Percentiles rank a stretch among this genome's conserved stretches.
These are phyloP conservation scores for Drosophila pruinosa DNA, from an alignment of 1,140 invertebrate genomes.

Conservation along the genomic window DNA sequence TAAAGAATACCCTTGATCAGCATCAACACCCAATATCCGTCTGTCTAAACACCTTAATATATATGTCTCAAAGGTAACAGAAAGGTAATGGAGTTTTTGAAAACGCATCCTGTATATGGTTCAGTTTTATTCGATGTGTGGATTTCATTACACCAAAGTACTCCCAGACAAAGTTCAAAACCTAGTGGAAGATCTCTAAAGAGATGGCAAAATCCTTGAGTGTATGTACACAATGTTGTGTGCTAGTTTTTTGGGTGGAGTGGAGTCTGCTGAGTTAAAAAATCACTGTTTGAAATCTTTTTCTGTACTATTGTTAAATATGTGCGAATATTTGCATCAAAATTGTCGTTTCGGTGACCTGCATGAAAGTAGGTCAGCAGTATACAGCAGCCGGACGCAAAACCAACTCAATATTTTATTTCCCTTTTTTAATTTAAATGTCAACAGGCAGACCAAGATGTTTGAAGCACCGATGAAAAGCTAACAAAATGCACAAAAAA, in stretches of 20 bases:
- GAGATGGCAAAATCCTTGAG: conserved; percentile 23
- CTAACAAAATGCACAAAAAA: conserved; percentile 57
- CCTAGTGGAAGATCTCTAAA: conserved; percentile 47
- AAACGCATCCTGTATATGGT: conserved; percentile 32
- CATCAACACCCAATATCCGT: too few species aligned
- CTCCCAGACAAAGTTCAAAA: conserved; percentile 51
- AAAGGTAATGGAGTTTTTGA: too few species aligned
- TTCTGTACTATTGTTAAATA: conserved; percentile 29
- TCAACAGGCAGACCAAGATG: background rate
- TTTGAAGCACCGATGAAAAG: conserved; percentile 12
- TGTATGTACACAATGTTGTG: background rate
- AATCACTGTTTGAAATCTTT: too few species aligned
- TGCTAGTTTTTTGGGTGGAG: background rate
- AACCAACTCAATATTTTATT: conserved; percentile 3
- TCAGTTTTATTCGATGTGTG: conserved; percentile 43
- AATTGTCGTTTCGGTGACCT: conserved; percentile 30
- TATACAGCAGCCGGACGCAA: background rate
- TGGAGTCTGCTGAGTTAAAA: background rate
- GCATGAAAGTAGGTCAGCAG: conserved; percentile 43
- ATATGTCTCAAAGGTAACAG: too few species aligned
- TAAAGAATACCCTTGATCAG: too few species aligned
- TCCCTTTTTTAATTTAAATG: conserved; percentile 1
- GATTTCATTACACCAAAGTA: too few species aligned
- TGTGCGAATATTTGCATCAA: conserved; percentile 37
- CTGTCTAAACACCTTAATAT: too few species aligned